Evolutionary conservation across 2,113 vertebrate genomes (phyloP).

Genomic region (Neomonachus schauinslandi): DNA sequence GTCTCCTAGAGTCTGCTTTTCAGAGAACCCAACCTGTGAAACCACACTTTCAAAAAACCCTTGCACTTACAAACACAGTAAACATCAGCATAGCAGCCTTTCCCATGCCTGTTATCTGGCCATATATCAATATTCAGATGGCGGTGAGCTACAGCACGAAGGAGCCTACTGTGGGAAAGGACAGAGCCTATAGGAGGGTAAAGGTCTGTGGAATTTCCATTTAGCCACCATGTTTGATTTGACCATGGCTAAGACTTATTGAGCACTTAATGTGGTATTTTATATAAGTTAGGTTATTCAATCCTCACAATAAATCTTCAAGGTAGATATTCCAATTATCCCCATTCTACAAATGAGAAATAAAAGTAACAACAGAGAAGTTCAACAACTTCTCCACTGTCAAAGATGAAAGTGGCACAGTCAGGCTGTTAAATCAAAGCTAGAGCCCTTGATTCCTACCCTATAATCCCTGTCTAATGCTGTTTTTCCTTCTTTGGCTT

Average conservation of each 20-base stretch:
- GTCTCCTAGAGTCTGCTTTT: neutral
- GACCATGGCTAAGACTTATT: neutral
- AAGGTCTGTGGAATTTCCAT: neutral
- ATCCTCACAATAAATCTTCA: neutral
- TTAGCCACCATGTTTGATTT: neutral
- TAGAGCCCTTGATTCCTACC: neutral
- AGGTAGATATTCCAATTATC: neutral
- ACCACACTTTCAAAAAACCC: neutral
- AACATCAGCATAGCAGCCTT: neutral
- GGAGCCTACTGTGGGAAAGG: neutral
- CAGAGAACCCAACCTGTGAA: neutral
- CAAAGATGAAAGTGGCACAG: neutral
- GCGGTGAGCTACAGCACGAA: neutral
- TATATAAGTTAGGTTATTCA: neutral
- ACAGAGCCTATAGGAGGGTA: neutral
- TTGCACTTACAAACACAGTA: neutral
- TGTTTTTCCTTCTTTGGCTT: neutral
- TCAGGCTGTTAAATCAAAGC: neutral
- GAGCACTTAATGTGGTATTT: neutral
- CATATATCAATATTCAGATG: neutral
- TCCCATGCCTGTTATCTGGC: neutral
- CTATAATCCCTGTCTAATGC: neutral
- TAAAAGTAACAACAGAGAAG: neutral
- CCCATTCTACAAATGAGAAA: neutral
- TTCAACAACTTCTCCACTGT: neutral